Evolutionary conservation across 2,888 invertebrate genomes (phyloP).

Genomic region (Drosophila prolongata): DNA sequence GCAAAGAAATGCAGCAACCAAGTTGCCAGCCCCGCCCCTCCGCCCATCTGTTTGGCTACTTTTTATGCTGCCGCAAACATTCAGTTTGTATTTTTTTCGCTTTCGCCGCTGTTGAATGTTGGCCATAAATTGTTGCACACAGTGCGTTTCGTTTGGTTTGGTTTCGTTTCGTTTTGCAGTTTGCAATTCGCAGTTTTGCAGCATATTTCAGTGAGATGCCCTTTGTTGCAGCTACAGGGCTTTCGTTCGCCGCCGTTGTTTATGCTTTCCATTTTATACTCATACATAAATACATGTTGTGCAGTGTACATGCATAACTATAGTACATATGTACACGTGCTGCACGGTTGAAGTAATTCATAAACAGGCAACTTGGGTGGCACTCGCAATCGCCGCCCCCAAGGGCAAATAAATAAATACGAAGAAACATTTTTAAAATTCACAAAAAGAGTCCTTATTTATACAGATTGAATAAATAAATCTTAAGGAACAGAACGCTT

Average conservation of each 20-base stretch:
- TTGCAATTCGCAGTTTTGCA: slow-evolving; percentile 54
- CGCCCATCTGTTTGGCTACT: slow-evolving; percentile 59
- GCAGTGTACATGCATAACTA: slow-evolving; percentile 36
- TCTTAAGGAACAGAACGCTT: neutral
- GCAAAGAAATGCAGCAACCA: slow-evolving; percentile 69
- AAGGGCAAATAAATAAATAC: slow-evolving; percentile 12
- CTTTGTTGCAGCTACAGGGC: slow-evolving; percentile 58
- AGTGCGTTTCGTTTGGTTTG: slow-evolving; percentile 66
- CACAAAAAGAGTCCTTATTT: slow-evolving; percentile 6
- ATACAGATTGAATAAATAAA: neutral
- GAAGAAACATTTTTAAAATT: slow-evolving; percentile 3
- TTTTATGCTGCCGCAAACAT: slow-evolving; percentile 77
- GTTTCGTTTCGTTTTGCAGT: slow-evolving; percentile 46
- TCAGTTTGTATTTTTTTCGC: slow-evolving; percentile 58
- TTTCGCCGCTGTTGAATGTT: slow-evolving; percentile 67
- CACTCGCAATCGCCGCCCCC: slow-evolving; percentile 17
- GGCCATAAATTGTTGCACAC: slow-evolving; percentile 78
- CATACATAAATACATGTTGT: slow-evolving; percentile 77
- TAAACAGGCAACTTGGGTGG: slow-evolving; percentile 74
- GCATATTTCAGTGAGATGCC: slow-evolving; percentile 70
- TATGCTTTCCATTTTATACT: slow-evolving; percentile 71
- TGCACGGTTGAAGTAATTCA: slow-evolving; percentile 72
- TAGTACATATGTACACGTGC: slow-evolving; percentile 32
- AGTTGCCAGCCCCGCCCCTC: slow-evolving; percentile 6
- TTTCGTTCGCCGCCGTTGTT: slow-evolving; percentile 47